A percentile compares a stretch with the other conserved stretches of the same genome.
These are phyloP conservation scores for Perca fluviatilis DNA, from an alignment of 2,113 vertebrate genomes.

Conservation along the genomic window DNA sequence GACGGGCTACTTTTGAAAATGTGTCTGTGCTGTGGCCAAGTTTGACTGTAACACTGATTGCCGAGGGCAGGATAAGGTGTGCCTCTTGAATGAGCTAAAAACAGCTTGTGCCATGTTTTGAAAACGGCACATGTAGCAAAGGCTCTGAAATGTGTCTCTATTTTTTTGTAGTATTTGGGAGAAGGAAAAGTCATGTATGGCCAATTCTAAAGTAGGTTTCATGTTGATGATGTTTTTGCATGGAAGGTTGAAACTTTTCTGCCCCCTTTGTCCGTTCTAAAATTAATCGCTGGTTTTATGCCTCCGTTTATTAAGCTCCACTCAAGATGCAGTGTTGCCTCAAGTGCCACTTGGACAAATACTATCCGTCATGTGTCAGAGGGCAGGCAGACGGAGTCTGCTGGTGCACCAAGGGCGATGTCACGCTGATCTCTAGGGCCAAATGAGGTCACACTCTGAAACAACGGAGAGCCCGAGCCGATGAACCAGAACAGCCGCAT, in stretches of 20 bases:
- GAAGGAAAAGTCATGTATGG: not conserved
- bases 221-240: not conserved
- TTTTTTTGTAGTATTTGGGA: not conserved
- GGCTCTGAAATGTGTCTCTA: not conserved
- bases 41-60: constrained; percentile 59
- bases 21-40: constrained; percentile 70
- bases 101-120: constrained; percentile 34
- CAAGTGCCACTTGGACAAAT: constrained; percentile 48
- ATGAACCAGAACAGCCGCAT: constrained; percentile 70
- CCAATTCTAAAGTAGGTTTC: not conserved
- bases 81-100: constrained; percentile 62
- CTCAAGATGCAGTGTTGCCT: constrained; percentile 26
- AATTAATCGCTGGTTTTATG: constrained; percentile 7
- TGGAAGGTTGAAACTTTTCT: not conserved
- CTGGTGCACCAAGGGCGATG: constrained; percentile 45
- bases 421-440: constrained; percentile 57
- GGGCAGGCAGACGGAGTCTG: constrained; percentile 29
- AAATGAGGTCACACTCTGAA: constrained; percentile 67
- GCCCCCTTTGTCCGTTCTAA: not conserved
- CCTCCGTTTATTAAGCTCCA: constrained; percentile 6
- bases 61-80: constrained; percentile 60
- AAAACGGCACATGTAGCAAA: constrained; percentile 4
- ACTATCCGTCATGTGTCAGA: constrained; percentile 56
- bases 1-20: constrained; percentile 66
- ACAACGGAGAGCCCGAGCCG: constrained; percentile 48